phyloP scores from a whole-genome alignment of 2,888 invertebrate genomes.

The Cinara cedri region DNA sequence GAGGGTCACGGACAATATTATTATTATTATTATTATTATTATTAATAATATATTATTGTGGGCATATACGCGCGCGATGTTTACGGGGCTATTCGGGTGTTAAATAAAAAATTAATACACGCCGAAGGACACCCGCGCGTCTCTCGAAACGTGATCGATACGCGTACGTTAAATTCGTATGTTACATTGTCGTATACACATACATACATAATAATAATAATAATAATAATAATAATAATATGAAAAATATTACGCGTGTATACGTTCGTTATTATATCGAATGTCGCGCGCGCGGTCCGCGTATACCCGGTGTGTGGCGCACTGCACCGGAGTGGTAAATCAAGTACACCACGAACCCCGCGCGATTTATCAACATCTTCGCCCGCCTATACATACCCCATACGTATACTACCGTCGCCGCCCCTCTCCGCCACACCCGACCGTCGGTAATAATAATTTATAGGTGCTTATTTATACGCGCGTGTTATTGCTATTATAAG shows the following conservation, averaged over 20 bases:
- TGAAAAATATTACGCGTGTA: background rate
- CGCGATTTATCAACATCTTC: slow-evolving; percentile 32
- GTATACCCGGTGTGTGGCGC: too few relatives aligned
- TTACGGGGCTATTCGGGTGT: slow-evolving; percentile 7
- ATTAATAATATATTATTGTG: background rate
- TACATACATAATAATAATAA: too few relatives aligned
- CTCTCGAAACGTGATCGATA: slow-evolving; percentile 33
- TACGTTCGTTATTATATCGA: background rate
- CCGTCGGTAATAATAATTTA: slow-evolving; percentile 12
- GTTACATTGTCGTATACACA: background rate
- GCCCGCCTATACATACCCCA: too few relatives aligned
- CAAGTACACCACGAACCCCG: background rate
- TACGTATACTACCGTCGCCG: too few relatives aligned
- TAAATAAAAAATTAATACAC: slow-evolving; percentile 38
- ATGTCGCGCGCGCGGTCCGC: background rate
- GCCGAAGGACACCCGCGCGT: background rate
- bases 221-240: background rate
- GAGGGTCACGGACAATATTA: slow-evolving; percentile 32
- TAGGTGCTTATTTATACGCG: background rate
- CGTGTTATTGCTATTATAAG: too few relatives aligned
- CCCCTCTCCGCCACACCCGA: background rate
- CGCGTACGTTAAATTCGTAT: slow-evolving; percentile 12
- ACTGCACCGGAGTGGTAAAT: too few relatives aligned
- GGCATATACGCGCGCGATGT: background rate
- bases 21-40: too few relatives aligned